phyloP scores from a whole-genome alignment of 2,888 invertebrate genomes.

The Oxycera nigricornis region DNA sequence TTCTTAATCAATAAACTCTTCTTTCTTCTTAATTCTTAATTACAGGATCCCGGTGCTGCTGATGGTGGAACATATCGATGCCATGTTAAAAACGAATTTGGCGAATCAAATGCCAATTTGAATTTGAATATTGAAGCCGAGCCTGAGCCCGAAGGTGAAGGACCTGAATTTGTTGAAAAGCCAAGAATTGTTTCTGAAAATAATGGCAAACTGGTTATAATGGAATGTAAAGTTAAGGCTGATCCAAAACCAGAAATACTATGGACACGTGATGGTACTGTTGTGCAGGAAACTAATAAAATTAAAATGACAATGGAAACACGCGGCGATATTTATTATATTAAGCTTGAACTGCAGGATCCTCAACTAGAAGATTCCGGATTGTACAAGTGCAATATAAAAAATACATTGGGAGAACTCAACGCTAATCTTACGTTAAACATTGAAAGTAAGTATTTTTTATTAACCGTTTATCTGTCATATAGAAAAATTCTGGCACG shows the following conservation, averaged over 20 bases:
- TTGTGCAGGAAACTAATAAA: conserved; percentile 82
- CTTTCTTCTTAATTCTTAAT: conserved; percentile 48
- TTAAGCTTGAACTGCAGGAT: conserved; percentile 85
- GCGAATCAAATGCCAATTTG: conserved; percentile 95
- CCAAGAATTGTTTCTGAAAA: conserved; percentile 85
- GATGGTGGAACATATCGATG: conserved; percentile 92
- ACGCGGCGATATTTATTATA: conserved; percentile 81
- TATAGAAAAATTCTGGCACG: no score
- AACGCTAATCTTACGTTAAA: conserved; percentile 97
- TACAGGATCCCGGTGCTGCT: conserved; percentile 77
- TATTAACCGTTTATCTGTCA: not conserved
- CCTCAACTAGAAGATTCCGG: conserved; percentile 96
- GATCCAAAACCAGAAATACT: conserved; percentile 81
- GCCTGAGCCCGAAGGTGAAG: conserved; percentile 91
- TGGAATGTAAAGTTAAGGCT: conserved; percentile 88
- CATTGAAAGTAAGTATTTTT: conserved; percentile 85
- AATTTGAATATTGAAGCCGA: conserved; percentile 97
- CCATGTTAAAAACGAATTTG: conserved; percentile 93
- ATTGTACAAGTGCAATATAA: conserved; percentile 96
- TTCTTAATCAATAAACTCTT: no score
- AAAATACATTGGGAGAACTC: conserved; percentile 94
- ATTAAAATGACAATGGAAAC: conserved; percentile 81
- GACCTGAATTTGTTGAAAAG: conserved; percentile 93
- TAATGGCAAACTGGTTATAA: conserved; percentile 82
- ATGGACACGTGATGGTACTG: conserved; percentile 83